Evolutionary conservation across 2,113 vertebrate genomes (phyloP).

Genomic region (Ochotona curzoniae): DNA sequence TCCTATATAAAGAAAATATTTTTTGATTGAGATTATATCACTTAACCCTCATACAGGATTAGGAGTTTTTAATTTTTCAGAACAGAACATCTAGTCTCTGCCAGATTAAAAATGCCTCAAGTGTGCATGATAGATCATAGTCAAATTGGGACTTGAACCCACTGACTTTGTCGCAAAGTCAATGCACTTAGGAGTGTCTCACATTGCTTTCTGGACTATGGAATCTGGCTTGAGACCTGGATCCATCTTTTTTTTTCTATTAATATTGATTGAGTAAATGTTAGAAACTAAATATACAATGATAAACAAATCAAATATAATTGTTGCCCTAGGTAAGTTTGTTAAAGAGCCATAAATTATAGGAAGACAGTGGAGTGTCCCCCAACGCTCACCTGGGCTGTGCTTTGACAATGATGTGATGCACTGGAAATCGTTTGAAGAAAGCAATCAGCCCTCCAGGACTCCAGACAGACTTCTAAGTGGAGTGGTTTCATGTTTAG

Average conservation of each 20-base stretch:
- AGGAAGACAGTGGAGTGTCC: slow-evolving; percentile 1
- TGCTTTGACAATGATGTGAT: background rate
- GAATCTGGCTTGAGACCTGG: background rate
- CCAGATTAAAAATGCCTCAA: background rate
- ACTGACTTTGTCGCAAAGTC: background rate
- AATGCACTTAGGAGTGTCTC: background rate
- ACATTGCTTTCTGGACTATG: background rate
- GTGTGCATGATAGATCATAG: background rate
- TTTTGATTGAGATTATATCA: background rate
- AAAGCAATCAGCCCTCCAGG: background rate
- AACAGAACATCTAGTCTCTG: background rate
- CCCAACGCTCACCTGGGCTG: background rate
- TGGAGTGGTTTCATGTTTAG: background rate
- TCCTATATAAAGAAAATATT: background rate
- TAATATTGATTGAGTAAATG: background rate
- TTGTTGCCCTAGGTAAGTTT: background rate
- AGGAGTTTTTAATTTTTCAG: background rate
- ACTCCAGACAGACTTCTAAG: background rate
- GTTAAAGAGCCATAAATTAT: background rate
- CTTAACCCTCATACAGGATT: background rate
- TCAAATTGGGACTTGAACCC: background rate
- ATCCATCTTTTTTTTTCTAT: background rate
- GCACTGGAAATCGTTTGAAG: background rate
- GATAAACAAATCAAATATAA: slow-evolving; percentile 35
- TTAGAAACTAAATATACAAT: background rate